phyloP scores from a whole-genome alignment of 2,888 invertebrate genomes.

The Furcula furcula region DNA sequence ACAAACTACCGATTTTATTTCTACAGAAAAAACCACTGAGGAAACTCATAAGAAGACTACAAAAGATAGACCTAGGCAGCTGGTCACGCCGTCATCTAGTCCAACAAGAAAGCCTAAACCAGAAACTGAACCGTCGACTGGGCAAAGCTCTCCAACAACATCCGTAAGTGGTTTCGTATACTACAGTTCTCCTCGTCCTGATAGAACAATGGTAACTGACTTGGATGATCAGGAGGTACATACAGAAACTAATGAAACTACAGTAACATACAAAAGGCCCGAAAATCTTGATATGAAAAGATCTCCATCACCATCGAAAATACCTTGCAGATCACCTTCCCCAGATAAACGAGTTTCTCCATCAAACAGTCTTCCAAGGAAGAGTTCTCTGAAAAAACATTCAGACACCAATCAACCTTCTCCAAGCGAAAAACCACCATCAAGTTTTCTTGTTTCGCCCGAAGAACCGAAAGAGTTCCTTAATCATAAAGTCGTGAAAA shows the following conservation, averaged over 20 bases:
- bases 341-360: conserved; percentile 54
- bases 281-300: conserved; percentile 38
- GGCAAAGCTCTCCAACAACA: conserved; percentile 78
- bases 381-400: conserved; percentile 73
- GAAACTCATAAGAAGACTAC: conserved; percentile 43
- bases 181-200: conserved; percentile 53
- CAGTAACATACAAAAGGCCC: conserved; percentile 30
- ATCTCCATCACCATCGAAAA: conserved; percentile 63
- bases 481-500: conserved; percentile 48
- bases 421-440: conserved; percentile 66
- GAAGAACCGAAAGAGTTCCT: conserved; percentile 42
- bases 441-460: conserved; percentile 64
- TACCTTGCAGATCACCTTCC: conserved; percentile 66
- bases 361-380: conserved; percentile 61
- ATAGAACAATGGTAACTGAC: conserved; percentile 57
- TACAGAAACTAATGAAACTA: conserved; percentile 34
- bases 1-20: conserved; percentile 54
- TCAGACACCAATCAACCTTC: conserved; percentile 41
- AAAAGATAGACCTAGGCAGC: conserved; percentile 59
- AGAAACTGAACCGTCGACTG: conserved; percentile 63
- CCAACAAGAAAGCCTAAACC: conserved; percentile 67
- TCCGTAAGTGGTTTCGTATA: conserved; percentile 80
- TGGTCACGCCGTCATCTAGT: conserved; percentile 75
- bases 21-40: conserved; percentile 52
- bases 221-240: conserved; percentile 53